Base-by-base conservation (phyloP, 2,113 vertebrate species). In the Clarias macrocephalus region DNA sequence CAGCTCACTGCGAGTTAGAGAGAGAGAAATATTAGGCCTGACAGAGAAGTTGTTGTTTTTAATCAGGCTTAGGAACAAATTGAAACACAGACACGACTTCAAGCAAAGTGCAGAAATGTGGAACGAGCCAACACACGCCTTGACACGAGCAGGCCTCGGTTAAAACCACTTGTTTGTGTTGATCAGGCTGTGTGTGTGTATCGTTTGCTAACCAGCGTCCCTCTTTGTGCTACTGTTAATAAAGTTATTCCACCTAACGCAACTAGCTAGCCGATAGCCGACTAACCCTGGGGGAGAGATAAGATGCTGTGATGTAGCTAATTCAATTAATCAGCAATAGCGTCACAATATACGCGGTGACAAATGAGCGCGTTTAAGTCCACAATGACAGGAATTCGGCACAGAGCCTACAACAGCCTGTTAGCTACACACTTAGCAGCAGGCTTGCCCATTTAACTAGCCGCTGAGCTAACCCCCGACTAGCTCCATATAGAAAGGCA, bases 131-230 rank as follows among this genome's bases (percentile, higher is more conserved):
- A 82, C 48, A 28, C 54, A 73, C n/a, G 63, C 56, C 66, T 59
- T 73, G 68, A 63, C 82, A 66, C 25, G 79, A 82, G 15, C 65
- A 88, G 92, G 84, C 77, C 70, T 56, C 59, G 76, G 83, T 52
- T 86, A 82, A 85, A 88, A 82, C 85, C 87, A 87, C 87, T 90
- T 87, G 89, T 90, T 83, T 86, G 76, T 62, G 80, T 65, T 82
- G 75, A 87, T 42, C 56, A 62, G 57, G 79, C 79, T 60, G 59
- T 10, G 16, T 60, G 56, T 37, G 72, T 42, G 18, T 28, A 13
- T 30, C n/a, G 87, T 65, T 82, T 59, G 60, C 65, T 73, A n/a
- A 9, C 33, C 42, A 33, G n/a, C 60, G 73, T 37, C 28, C 80
- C 60, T 83, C 68, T 87, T 87, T 86, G 85, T 86, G 73, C 76